These are phyloP conservation scores for Puffinus mauretanicus DNA, from an alignment of 2,113 vertebrate species.

Conservation along the genomic window DNA sequence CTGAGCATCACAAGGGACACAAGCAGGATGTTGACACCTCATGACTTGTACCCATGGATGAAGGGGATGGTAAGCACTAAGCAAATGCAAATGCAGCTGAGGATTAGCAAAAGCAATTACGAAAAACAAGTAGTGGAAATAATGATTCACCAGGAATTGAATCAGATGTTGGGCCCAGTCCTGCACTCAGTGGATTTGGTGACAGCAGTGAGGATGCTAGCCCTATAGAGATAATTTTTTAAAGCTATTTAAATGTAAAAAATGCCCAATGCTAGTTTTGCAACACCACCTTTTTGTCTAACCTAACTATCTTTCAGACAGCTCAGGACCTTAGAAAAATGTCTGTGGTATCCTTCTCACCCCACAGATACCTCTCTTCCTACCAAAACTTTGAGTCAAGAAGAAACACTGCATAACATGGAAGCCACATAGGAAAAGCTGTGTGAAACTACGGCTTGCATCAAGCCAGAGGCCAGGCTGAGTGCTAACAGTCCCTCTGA, in stretches of 20 bases:
- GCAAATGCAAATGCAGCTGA: background rate
- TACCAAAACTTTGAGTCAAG: background rate
- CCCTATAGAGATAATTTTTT: background rate
- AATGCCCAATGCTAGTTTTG: background rate
- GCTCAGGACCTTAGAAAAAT: background rate
- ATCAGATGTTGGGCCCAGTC: background rate
- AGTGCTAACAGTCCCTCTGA: background rate
- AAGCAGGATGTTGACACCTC: background rate
- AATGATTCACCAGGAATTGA: background rate
- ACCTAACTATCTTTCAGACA: background rate
- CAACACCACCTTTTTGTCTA: background rate
- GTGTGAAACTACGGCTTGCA: background rate
- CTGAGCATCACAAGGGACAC: background rate
- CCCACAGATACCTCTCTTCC: background rate
- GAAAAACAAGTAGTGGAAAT: conserved; percentile 15
- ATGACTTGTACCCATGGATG: background rate
- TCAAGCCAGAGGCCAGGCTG: background rate
- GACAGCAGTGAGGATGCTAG: background rate
- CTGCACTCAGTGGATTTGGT: background rate
- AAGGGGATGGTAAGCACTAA: background rate
- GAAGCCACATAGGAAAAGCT: background rate
- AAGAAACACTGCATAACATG: fast-evolving
- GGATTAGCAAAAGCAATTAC: conserved; percentile 31
- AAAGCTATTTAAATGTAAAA: background rate
- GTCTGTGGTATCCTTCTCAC: background rate